Evolutionary conservation across 2,888 invertebrate genomes (phyloP).

Genomic region (Emmelina monodactyla): DNA sequence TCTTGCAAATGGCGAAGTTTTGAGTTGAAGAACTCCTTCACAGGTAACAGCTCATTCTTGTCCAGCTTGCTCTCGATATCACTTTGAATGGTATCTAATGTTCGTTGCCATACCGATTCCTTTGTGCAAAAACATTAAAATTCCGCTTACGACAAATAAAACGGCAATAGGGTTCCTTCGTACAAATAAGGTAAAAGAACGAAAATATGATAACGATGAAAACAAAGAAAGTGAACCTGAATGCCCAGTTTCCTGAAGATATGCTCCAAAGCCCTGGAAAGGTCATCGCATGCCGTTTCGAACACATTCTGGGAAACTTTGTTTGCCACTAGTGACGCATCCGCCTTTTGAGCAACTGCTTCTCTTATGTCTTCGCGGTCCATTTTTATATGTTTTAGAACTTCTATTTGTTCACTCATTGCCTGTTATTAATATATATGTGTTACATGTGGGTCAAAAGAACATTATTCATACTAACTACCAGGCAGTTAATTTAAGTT

Average conservation of each 20-base stretch:
- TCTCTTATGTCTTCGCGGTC: conserved; percentile 76
- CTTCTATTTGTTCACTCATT: conserved; percentile 70
- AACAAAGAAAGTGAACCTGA: too few species aligned
- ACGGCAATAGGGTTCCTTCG: too few species aligned
- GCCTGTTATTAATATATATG: too few species aligned
- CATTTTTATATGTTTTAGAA: conserved; percentile 71
- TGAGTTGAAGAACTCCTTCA: conserved; percentile 70
- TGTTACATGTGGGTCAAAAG: too few species aligned
- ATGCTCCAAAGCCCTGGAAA: conserved; percentile 70
- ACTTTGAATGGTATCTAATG: conserved; percentile 71
- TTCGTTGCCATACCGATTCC: conserved; percentile 71
- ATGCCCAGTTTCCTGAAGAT: conserved; percentile 67
- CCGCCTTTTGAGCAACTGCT: conserved; percentile 78
- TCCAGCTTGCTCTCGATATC: conserved; percentile 73
- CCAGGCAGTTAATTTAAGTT: too few species aligned
- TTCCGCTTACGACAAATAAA: too few species aligned
- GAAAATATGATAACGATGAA: too few species aligned
- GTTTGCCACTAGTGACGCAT: conserved; percentile 70
- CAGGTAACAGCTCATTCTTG: conserved; percentile 69
- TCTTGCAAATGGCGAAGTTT: conserved; percentile 70
- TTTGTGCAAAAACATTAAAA: too few species aligned
- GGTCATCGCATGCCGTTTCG: conserved; percentile 72
- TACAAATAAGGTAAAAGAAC: too few species aligned
- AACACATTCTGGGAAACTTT: conserved; percentile 79
- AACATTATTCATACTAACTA: too few species aligned